Evolutionary conservation across 1,140 invertebrate genomes (phyloP).

Genomic region (Drosophila prosaltans): DNA sequence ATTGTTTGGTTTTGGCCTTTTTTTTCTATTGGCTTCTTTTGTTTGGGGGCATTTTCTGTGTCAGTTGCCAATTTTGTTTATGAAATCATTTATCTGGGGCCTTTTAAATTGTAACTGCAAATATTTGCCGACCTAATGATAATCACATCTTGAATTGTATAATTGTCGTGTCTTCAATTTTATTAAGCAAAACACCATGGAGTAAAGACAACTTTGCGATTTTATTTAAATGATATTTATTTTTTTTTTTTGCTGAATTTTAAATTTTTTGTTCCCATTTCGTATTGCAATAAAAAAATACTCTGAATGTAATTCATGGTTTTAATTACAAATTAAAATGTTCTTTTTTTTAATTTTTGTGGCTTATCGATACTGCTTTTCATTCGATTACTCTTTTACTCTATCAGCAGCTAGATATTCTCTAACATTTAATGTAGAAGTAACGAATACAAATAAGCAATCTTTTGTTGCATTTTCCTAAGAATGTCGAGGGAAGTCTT

Average conservation of each 20-base stretch:
- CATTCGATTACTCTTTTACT: no score
- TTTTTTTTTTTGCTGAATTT: conserved; percentile 15
- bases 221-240: conserved; percentile 14
- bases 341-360: no score
- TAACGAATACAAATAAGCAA: no score
- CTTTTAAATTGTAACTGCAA: conserved; percentile 49
- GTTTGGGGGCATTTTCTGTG: conserved; percentile 30
- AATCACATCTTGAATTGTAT: conserved; percentile 19
- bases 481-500: conserved; percentile 1
- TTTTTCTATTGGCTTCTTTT: neutral
- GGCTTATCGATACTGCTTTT: no score
- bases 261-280: conserved; percentile 39
- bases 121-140: conserved; percentile 60
- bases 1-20: conserved; percentile 24
- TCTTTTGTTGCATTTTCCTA: no score
- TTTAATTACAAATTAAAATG: no score
- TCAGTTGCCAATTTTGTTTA: conserved; percentile 33
- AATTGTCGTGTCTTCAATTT: conserved; percentile 16
- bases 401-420: no score
- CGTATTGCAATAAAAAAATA: neutral
- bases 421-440: no score
- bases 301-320: no score
- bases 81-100: conserved; percentile 28
- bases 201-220: conserved; percentile 25
- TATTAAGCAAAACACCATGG: neutral